Conservation (phyloP, 1,140 invertebrate genomes). For the Leucophenga varia region DNA sequence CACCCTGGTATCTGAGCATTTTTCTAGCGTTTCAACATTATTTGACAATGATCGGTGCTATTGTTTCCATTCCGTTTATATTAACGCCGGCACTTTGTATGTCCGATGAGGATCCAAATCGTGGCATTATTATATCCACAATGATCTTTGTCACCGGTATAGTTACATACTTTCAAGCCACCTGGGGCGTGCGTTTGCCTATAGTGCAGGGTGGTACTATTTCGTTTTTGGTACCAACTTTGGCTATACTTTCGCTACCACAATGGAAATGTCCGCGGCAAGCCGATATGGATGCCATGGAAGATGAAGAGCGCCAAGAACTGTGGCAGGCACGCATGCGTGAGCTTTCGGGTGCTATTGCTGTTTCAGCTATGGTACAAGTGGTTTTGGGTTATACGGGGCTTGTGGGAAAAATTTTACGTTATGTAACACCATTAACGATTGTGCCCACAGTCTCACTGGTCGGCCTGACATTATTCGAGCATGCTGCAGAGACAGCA, state of each 20-base stretch:
- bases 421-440: conserved; percentile 76
- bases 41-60: conserved; percentile 84
- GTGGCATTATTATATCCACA: conserved; percentile 80
- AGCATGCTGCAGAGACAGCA: conserved; percentile 73
- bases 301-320: conserved; percentile 62
- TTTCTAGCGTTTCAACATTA: conserved; percentile 86
- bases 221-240: conserved; percentile 79
- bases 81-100: conserved; percentile 81
- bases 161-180: conserved; percentile 77
- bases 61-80: conserved; percentile 82
- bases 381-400: conserved; percentile 71
- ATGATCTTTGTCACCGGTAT: conserved; percentile 88
- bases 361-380: conserved; percentile 78
- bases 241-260: conserved; percentile 79
- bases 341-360: conserved; percentile 81
- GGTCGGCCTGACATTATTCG: conserved; percentile 77
- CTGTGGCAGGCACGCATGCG: conserved; percentile 79
- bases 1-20: conserved; percentile 80
- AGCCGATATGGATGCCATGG: conserved; percentile 61
- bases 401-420: conserved; percentile 70
- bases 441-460: conserved; percentile 79
- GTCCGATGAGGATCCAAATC: conserved; percentile 73
- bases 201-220: conserved; percentile 80
- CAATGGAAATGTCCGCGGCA: conserved; percentile 74
- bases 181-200: conserved; percentile 70